phyloP scores from a whole-genome alignment of 1,140 invertebrate species.

The Drosophila subpulchrella region DNA sequence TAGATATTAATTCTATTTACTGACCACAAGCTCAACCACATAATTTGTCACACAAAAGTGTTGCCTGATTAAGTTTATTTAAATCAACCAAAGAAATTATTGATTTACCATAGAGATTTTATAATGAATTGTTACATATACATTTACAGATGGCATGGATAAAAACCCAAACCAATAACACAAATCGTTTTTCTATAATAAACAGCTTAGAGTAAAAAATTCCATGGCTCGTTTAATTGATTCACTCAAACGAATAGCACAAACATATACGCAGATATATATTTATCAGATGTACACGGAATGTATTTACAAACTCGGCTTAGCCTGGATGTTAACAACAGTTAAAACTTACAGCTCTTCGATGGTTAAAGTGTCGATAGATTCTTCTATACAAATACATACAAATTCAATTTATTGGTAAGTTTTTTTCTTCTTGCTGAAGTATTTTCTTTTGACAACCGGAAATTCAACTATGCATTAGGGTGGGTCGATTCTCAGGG shows the following conservation, averaged over 20 bases:
- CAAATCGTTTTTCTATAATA: constrained; percentile 3
- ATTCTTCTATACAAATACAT: constrained; percentile 25
- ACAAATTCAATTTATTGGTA: constrained; percentile 49
- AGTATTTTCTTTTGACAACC: constrained; percentile 48
- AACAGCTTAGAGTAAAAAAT: constrained; percentile 20
- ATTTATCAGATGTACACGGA: constrained; percentile 9
- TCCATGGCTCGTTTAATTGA: constrained; percentile 16
- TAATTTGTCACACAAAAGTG: not conserved
- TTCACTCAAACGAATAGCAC: constrained; percentile 19
- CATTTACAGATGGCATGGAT: constrained; percentile 32
- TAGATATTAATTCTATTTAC: not conserved
- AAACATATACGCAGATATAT: constrained; percentile 7
- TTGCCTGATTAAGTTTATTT: constrained; percentile 2
- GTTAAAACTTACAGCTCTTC: constrained; percentile 73
- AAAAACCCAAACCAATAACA: constrained; percentile 1
- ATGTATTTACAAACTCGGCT: constrained; percentile 40
- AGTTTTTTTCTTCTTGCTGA: constrained; percentile 26
- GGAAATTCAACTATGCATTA: constrained; percentile 48
- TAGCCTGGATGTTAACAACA: constrained; percentile 61
- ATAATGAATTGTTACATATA: constrained; percentile 10
- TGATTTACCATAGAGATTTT: not conserved
- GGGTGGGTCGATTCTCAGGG: constrained; percentile 7
- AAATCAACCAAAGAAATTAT: constrained; percentile 18
- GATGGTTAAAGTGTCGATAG: constrained; percentile 49
- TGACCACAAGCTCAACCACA: not conserved